A percentile compares a stretch with the other conserved stretches of the same genome.
These are phyloP conservation scores for Myodes glareolus DNA, from an alignment of 2,113 vertebrate genomes.

Conservation along the genomic window DNA sequence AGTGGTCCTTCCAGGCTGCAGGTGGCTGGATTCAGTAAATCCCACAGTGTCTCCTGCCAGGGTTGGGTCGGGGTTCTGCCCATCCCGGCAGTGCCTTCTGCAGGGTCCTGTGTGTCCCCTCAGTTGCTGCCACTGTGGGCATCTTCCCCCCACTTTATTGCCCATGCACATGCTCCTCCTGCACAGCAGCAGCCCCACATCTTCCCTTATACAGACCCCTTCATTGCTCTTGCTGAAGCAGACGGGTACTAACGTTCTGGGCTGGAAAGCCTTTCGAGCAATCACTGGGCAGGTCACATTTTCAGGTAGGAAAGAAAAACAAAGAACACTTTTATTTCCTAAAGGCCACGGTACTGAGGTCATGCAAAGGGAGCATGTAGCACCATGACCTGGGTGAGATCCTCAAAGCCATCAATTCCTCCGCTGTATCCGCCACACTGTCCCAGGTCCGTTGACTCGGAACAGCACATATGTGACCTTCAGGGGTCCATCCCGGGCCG, in stretches of 20 bases:
- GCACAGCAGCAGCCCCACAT: accelerated
- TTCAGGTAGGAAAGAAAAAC: background rate
- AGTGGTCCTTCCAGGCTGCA: background rate
- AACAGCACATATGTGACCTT: too few relatives aligned
- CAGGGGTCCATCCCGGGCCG: accelerated
- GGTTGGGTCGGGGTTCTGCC: background rate
- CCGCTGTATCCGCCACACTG: background rate
- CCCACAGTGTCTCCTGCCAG: background rate
- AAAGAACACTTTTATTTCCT: background rate
- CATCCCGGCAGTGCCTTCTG: accelerated
- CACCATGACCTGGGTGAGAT: accelerated
- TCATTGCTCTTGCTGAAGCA: background rate
- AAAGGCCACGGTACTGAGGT: too few relatives aligned
- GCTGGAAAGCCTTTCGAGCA: too few relatives aligned
- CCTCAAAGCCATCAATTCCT: accelerated
- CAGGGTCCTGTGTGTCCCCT: accelerated
- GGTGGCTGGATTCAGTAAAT: accelerated
- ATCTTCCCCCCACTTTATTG: accelerated
- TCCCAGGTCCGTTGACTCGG: background rate
- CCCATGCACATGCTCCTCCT: accelerated
- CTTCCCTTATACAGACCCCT: background rate
- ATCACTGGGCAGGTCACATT: accelerated
- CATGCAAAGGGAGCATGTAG: accelerated
- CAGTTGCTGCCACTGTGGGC: background rate
- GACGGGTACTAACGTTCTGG: accelerated